Base-by-base conservation (phyloP, 2,113 vertebrate species). In the Pygoscelis adeliae region DNA sequence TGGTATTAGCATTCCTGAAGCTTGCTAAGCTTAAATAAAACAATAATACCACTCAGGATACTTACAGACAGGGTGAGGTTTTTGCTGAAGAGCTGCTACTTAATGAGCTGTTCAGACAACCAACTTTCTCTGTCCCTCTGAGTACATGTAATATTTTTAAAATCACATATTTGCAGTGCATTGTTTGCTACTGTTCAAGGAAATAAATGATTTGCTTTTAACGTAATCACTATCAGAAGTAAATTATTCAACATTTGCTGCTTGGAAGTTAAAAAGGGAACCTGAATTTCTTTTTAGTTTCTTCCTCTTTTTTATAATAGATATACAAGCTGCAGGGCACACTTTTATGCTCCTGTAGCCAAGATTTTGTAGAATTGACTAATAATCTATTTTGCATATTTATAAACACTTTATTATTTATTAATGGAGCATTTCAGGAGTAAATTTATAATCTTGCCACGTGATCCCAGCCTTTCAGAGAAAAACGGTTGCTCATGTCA, bases 321-420 rank as follows among this genome's bases (percentile, higher is more conserved):
- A 90, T 92, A 93, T 44, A 97, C 92, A 95, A 93, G 91, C 97
- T 97, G 85, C 85, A 95, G 93, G 97, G 91, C 89, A 79, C 17
- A 73, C 95, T 97, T 97, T 96, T 94, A 97, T 89, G 96, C 94
- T 96, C 80, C 87, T 63, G 50, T 97, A 97, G 87, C 87, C 66
- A 96, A 95, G 96, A 83, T 94, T 90, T 95, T 89, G 90, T 95
- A 90, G 94, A 97, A 96, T 90, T 97, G 98, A 97, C 98, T 98
- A 97, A 98, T 98, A 96, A 96, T 98, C 94, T 98, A 74, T 97
- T 98, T 98, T 98, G 97, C 98, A 98, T 98, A 98, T 98, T 98
- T 98, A 98, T 97, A 98, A 98, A 98, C 91, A 98, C 96, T 96
- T 94, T 96, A 96, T 97, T 97, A 97, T 97, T 98, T 98, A 98